Evolutionary conservation across 2,113 vertebrate species (phyloP).

Genomic region (Himantopus leucocephalus): DNA sequence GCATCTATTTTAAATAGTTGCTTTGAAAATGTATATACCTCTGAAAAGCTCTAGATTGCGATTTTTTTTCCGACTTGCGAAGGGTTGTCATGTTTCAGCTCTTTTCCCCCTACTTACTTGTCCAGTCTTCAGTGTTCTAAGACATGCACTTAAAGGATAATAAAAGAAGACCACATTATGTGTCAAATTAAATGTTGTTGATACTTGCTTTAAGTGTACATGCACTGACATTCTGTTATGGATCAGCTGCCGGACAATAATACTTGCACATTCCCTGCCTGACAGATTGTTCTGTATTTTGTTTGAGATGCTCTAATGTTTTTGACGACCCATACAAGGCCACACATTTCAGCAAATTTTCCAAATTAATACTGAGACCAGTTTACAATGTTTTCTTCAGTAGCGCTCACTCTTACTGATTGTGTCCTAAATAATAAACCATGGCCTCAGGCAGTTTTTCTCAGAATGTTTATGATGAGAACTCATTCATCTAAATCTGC

Average conservation of each 20-base stretch:
- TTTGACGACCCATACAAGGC: conserved; percentile 72
- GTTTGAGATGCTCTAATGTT: conserved; percentile 66
- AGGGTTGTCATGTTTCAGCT: conserved; percentile 51
- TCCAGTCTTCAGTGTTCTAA: conserved; percentile 54
- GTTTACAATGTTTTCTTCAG: conserved; percentile 71
- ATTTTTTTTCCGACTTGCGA: conserved; percentile 9
- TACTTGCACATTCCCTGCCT: conserved; percentile 52
- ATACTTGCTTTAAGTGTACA: conserved; percentile 47
- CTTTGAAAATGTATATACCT: conserved; percentile 19
- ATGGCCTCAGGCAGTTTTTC: conserved; percentile 76
- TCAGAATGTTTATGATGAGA: conserved; percentile 91
- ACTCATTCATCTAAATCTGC: conserved; percentile 96
- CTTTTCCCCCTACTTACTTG: conserved; percentile 6
- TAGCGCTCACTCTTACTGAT: conserved; percentile 75
- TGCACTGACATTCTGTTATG: conserved; percentile 55
- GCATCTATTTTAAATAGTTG: neutral
- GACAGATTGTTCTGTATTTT: conserved; percentile 69
- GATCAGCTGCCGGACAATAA: conserved; percentile 65
- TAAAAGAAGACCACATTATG: conserved; percentile 61
- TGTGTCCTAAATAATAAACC: conserved; percentile 84
- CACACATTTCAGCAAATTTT: conserved; percentile 76
- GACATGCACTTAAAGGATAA: conserved; percentile 60
- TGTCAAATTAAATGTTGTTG: conserved; percentile 65
- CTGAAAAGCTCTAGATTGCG: neutral
- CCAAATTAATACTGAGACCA: conserved; percentile 76